phyloP scores from a whole-genome alignment of 2,888 invertebrate species.

The Clivina fossor region DNA sequence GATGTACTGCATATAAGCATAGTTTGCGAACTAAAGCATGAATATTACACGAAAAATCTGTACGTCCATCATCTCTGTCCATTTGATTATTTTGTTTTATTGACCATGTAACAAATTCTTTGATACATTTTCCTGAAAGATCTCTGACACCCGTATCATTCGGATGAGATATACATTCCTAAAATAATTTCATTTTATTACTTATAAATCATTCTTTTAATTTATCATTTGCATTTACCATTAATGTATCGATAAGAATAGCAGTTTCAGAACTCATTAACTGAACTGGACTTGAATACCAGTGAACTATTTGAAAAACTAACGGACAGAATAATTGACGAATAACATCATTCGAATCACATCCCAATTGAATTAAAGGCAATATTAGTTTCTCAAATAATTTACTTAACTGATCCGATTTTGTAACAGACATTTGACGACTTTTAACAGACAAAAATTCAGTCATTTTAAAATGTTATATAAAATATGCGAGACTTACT shows the following conservation, averaged over 20 bases:
- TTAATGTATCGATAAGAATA: conserved; percentile 60
- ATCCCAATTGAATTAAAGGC: conserved; percentile 61
- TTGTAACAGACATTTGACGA: conserved; percentile 41
- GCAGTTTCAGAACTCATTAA: conserved; percentile 56
- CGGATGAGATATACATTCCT: conserved; percentile 64
- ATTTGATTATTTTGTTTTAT: conserved; percentile 58
- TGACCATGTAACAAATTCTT: conserved; percentile 69
- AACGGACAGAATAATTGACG: conserved; percentile 67
- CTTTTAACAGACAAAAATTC: conserved; percentile 41
- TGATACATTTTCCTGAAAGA: conserved; percentile 61
- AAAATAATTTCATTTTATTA: conserved; percentile 33
- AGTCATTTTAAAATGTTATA: too few relatives aligned
- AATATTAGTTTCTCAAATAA: conserved; percentile 58
- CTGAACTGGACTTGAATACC: conserved; percentile 61
- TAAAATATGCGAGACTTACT: conserved; percentile 49
- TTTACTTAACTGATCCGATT: conserved; percentile 49
- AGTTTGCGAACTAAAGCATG: conserved; percentile 61
- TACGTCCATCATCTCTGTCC: conserved; percentile 47
- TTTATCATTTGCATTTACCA: conserved; percentile 47
- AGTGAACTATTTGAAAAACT: conserved; percentile 67
- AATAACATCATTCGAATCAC: conserved; percentile 65
- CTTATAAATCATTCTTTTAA: not conserved
- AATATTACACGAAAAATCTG: conserved; percentile 54
- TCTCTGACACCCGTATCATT: conserved; percentile 64
- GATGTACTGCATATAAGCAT: conserved; percentile 55